Evolutionary conservation across 2,888 invertebrate genomes (phyloP), one percentile per base, ranked within the genome.

Genomic region (Pardosa pseudoannulata): DNA sequence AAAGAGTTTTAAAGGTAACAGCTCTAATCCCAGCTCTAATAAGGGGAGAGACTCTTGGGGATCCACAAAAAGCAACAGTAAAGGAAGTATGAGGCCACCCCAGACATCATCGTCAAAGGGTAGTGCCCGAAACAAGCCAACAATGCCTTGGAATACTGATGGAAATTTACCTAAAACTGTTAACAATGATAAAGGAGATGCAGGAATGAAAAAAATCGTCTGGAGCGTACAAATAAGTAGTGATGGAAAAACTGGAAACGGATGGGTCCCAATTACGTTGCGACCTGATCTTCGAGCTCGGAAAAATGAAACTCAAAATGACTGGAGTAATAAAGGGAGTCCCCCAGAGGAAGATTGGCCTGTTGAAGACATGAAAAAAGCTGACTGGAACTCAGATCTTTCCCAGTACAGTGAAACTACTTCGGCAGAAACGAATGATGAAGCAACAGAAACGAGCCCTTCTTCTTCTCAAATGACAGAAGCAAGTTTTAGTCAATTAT

Each of bases 161-260:
- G 62, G 28, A 0, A 28, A 13, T 0, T 31, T 32, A 5, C n/a
- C 29, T 11, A 36, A 28, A 28, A 79, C 31, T 67, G 9, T 32
- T 9, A 28, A 36, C n/a, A 72, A 65, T 3, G 46, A 50, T 50
- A 78, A 85, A 79, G 78, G 83, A 1, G 73, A 56, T 31, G 2
- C 56, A n/a, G 68, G n/a, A 11, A 85, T 56, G 67, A 73, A 78
- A 27, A 79, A 86, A 50, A 86, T 86, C 31, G 31, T 74, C 0
- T 87, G 87, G 87, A 87, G 87, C 56, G 29, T 72, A 39, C 87
- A 87, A 36, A 76, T 87, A 32, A 70, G 67, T n/a, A 72, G 72
- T 29, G 71, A 87, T 72, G 87, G 87, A 39, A 71, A 76, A 29
- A 65, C 76, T 28, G 67, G 27, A 39, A 87, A 67, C n/a, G 87